A percentile compares a stretch with the other conserved stretches of the same genome.
phyloP scores from a whole-genome alignment of 1,140 invertebrate species.

The Zaprionus camerounensis region DNA sequence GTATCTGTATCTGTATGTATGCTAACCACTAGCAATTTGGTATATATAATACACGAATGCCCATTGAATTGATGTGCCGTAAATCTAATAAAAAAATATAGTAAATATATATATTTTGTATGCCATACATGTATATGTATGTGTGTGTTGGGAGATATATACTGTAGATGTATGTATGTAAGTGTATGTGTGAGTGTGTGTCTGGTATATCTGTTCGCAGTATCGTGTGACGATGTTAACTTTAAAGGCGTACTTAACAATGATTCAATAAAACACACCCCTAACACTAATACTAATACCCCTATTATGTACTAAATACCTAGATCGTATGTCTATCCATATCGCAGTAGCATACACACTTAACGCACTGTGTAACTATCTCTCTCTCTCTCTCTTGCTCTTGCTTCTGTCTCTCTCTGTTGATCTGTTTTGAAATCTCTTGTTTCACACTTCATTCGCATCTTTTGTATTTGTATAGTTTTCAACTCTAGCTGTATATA shows the following conservation, averaged over 20 bases:
- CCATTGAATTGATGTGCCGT: constrained; percentile 31
- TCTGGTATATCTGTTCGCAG: constrained; percentile 35
- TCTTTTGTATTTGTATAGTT: constrained; percentile 35
- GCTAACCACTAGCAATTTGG: constrained; percentile 38
- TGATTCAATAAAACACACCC: constrained; percentile 39
- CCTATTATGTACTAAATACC: constrained; percentile 15
- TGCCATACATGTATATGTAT: constrained; percentile 15
- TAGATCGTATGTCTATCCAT: constrained; percentile 9
- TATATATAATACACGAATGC: constrained; percentile 52
- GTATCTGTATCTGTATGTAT: constrained; percentile 23
- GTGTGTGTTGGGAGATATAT: constrained; percentile 16
- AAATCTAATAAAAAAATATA: constrained; percentile 48
- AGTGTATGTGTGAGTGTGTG: background rate
- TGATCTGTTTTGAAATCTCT: constrained; percentile 15
- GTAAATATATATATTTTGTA: constrained; percentile 9
- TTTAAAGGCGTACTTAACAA: constrained; percentile 42
- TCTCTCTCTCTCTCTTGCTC: background rate
- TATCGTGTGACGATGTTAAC: constrained; percentile 47
- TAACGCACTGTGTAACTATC: background rate
- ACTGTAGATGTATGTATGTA: constrained; percentile 9
- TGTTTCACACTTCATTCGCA: constrained; percentile 38
- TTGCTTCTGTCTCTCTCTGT: background rate
- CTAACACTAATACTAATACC: constrained; percentile 31
- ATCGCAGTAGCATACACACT: constrained; percentile 7
- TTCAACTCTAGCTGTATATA: constrained; percentile 46